Evolutionary conservation across 2,888 invertebrate genomes (phyloP).

Genomic region (Pegoplata infirma): DNA sequence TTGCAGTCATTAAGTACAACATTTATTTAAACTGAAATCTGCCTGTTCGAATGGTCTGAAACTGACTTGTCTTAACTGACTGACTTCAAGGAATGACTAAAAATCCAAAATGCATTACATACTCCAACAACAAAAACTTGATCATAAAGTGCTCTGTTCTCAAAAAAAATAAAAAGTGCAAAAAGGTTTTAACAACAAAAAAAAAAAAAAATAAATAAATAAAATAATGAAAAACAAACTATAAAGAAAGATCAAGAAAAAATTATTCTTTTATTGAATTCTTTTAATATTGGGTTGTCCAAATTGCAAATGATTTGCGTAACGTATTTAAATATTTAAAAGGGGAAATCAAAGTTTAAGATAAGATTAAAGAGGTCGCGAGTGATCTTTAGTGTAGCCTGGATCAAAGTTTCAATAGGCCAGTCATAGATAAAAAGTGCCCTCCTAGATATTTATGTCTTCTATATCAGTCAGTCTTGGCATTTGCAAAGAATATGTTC

Average conservation of each 20-base stretch:
- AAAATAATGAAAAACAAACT: conserved; percentile 33
- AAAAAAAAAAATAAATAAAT: not conserved
- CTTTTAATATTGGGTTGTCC: not conserved
- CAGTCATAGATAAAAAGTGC: too few relatives aligned
- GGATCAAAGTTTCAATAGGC: too few relatives aligned
- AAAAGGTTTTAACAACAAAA: conserved; percentile 25
- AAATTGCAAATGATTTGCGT: not conserved
- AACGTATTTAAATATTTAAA: too few relatives aligned
- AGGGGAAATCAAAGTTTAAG: too few relatives aligned
- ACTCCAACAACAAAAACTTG: conserved; percentile 29
- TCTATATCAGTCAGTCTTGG: too few relatives aligned
- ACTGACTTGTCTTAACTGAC: conserved; percentile 44
- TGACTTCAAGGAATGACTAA: conserved; percentile 34
- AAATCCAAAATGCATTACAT: conserved; percentile 47
- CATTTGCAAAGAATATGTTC: too few relatives aligned
- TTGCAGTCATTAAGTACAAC: conserved; percentile 66
- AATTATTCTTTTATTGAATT: conserved; percentile 39
- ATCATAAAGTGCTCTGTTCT: conserved; percentile 44
- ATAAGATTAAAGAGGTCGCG: too few relatives aligned
- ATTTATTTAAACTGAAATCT: conserved; percentile 63
- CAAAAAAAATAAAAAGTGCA: conserved; percentile 44
- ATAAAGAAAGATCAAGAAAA: conserved; percentile 27
- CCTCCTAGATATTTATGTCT: too few relatives aligned
- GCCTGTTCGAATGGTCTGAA: conserved; percentile 1
- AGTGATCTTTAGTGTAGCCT: too few relatives aligned